Base-by-base conservation (phyloP, 1,140 invertebrate species). In the Hestina assimilis region DNA sequence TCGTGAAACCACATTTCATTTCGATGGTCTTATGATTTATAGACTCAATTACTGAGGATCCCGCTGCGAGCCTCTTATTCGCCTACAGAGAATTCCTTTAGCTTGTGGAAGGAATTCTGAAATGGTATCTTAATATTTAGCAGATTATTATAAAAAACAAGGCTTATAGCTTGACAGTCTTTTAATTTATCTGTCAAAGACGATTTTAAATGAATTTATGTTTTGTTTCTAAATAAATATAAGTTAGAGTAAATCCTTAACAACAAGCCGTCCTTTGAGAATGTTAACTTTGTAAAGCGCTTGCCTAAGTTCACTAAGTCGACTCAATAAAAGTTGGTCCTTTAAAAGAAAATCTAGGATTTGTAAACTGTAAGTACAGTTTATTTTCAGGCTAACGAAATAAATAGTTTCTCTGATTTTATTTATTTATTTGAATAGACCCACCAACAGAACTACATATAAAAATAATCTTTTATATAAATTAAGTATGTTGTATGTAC, bases 21-120 rank as follows among this genome's bases (percentile, higher is more conserved):
- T 75, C 71, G 68, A 74, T 73, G 68, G 63, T 20, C 19, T 6
- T 66, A 59, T 75, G 80, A 83, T 83, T 83, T 83, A 83, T 79
- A 67, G 58, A 41, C 64, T 75, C 78, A 83, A 83, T 83, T 79
- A 83, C 62, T 56, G 23, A 47, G 60, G 41, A 63, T 52, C 78
- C 78, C 51, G 72, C 68, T 61, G 68, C 41, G 72, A 48, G 51
- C 45, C 59, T 21, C 53, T 48, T 33, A 33, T 15, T 33, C 31
- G 31, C 12, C 12, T 38, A 19, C 33, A 19, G 19, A 9, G 33
- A 38, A 38, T 38, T 38, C n/a, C 29, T 52, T 33, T 33, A 43
- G 43, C 50, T 19, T 31, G 26, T 8, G 38, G 23, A 20, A 56
- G 43, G 53, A 54, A 55, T 54, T 47, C 19, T 21, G 14, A 59